Base-by-base conservation (phyloP, 1,140 invertebrate species). In the Bombus vancouverensis region DNA sequence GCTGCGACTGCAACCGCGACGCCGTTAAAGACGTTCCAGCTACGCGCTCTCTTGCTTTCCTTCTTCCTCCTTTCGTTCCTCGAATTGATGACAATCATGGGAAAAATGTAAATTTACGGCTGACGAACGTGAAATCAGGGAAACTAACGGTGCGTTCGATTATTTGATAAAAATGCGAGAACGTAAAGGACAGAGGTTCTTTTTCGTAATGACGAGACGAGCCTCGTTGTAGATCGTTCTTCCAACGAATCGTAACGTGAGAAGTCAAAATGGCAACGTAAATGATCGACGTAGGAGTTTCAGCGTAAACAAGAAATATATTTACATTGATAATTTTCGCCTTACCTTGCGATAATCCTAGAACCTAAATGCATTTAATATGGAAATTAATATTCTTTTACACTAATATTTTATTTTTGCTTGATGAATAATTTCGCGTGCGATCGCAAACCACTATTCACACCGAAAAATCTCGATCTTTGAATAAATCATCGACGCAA, bases 1-100 rank as follows among this genome's bases (percentile, higher is more conserved):
- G 78, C 76, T 81, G 70, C 44, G 68, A 79, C 68, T 83, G 68
- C 47, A 74, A 89, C 85, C 76, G 85, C 82, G 88, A 80, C 74
- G 78, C 44, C 77, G 78, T 44, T 83, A 73, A 74, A 80, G 84
- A 68, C 71, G 79, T 42, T 66, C 34, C n/a, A 8, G n/a, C 18
- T 15, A 25, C 25, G 22, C 25, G 37, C 42, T 9, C 6, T 18
- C 32, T 32, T 66, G 2, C 15, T 34, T 15, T 66, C n/a, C 65
- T 66, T 66, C 15, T 34, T 34, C 15, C n/a, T 32, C 6, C 6
- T 34, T 18, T 34, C 8, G 42, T n/a, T 25, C 32, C 32, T 80
- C 53, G 65, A 62, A 75, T 42, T 25, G 22, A 12, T 37, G 15
- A n/a, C 57, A 77, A 80, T 85, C 83, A 72, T 80, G 22, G 57